Conservation (phyloP, 2,888 invertebrate genomes). For the Lissonota sp. region DNA sequence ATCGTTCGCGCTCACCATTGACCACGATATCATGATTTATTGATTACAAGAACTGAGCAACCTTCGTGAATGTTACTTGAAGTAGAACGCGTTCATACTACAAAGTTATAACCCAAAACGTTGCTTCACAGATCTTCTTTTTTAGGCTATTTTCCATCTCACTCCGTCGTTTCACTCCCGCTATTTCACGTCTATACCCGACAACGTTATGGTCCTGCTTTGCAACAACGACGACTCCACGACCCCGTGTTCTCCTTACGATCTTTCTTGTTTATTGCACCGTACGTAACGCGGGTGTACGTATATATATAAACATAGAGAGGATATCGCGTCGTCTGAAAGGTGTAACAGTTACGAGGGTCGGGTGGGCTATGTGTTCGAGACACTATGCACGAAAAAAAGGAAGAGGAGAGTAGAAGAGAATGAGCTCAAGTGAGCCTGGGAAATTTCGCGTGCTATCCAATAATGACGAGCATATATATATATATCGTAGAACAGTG, state of each 20-base stretch:
- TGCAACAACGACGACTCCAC: constrained; percentile 18
- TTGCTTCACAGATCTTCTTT: constrained; percentile 43
- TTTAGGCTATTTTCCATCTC: constrained; percentile 36
- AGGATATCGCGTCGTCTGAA: constrained; percentile 34
- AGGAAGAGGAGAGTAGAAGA: constrained; percentile 29
- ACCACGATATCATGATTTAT: no score
- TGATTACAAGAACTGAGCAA: no score
- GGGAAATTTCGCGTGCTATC: constrained; percentile 68
- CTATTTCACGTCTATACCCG: constrained; percentile 27
- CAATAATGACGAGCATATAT: constrained; percentile 58
- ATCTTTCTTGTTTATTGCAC: constrained; percentile 50
- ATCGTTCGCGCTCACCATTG: no score
- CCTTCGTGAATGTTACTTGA: no score
- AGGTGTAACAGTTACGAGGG: constrained; percentile 54
- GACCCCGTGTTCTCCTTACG: constrained; percentile 50
- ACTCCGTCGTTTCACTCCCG: constrained; percentile 19
- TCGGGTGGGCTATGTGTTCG: constrained; percentile 34
- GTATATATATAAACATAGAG: constrained; percentile 3
- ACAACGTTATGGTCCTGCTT: constrained; percentile 41
- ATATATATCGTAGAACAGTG: constrained; percentile 16
- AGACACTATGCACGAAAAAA: constrained; percentile 23
- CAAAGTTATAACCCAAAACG: background rate
- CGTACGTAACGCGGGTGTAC: constrained; percentile 19
- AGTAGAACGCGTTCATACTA: no score
- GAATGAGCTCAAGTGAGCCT: constrained; percentile 62